Percentiles rank a stretch among this genome's conserved stretches.
These are phyloP conservation scores for Buteo buteo DNA, from an alignment of 2,113 vertebrate species.

Conservation along the genomic window DNA sequence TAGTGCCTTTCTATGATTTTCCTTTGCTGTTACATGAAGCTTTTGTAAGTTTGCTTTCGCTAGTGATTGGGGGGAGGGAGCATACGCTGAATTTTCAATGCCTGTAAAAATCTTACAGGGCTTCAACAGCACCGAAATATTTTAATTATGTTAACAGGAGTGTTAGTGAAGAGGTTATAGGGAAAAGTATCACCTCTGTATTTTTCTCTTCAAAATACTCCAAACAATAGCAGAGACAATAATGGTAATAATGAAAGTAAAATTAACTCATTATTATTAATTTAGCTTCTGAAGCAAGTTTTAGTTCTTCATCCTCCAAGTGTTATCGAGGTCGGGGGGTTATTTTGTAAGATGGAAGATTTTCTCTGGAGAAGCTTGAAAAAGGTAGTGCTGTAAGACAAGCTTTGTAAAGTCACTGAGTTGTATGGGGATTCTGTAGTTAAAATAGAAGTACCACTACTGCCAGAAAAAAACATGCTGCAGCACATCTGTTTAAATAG, in stretches of 20 bases:
- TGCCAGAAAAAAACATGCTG: background rate
- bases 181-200: background rate
- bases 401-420: background rate
- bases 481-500: background rate
- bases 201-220: background rate
- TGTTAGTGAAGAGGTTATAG: background rate
- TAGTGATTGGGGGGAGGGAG: background rate
- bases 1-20: background rate
- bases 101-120: background rate
- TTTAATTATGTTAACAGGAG: background rate
- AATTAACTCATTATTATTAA: background rate
- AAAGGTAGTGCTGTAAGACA: background rate
- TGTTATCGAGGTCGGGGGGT: accelerated
- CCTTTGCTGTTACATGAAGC: background rate
- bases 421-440: background rate
- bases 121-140: background rate
- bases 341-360: background rate
- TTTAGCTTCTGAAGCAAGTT: background rate
- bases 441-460: background rate
- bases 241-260: background rate
- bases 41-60: background rate
- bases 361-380: background rate
- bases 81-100: background rate
- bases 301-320: background rate
- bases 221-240: background rate